Evolutionary conservation across 2,797 vertebrate species (phyloP).

Genomic region (Falco berigora): DNA sequence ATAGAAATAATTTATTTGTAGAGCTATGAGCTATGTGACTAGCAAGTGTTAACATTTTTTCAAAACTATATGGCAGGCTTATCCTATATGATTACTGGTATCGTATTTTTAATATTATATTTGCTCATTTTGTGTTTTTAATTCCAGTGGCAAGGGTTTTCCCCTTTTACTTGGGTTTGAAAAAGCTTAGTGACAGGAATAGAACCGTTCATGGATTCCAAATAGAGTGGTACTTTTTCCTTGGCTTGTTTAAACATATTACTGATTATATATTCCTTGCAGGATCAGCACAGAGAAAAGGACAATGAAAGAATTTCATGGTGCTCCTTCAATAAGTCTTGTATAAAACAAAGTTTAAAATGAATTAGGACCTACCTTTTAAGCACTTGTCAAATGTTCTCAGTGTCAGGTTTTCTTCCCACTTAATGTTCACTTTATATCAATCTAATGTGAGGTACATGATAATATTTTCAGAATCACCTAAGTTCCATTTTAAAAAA

Average conservation of each 20-base stretch:
- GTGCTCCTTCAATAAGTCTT: background rate
- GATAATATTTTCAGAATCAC: background rate
- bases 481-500: background rate
- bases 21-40: background rate
- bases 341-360: conserved; percentile 16
- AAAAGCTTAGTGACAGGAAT: background rate
- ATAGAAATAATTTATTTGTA: background rate
- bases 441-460: background rate
- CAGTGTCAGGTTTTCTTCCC: background rate
- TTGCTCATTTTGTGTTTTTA: background rate
- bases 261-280: background rate
- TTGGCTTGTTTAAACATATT: background rate
- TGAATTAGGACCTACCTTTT: background rate
- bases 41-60: background rate
- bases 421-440: background rate
- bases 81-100: background rate
- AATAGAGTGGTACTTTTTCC: background rate
- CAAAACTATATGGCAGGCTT: background rate
- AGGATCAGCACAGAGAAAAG: conserved; percentile 12
- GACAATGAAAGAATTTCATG: conserved; percentile 13
- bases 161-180: background rate
- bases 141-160: background rate
- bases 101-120: background rate
- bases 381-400: background rate
- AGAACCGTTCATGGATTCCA: background rate